These are phyloP conservation scores for Tapirus indicus DNA, from an alignment of 2,797 vertebrate genomes.

Conservation along the genomic window DNA sequence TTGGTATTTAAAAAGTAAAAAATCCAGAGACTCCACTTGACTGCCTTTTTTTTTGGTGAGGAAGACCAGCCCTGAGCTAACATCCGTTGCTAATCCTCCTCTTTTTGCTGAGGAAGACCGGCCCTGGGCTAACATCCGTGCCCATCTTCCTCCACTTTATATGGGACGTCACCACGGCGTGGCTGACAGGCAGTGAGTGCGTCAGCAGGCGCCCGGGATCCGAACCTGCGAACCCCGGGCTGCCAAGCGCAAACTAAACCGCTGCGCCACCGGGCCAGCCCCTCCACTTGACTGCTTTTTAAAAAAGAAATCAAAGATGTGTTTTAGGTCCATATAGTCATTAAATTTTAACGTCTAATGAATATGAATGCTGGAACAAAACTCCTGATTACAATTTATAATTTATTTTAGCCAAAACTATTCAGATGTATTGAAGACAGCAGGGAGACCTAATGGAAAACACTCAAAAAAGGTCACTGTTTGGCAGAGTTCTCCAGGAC, in stretches of 20 bases:
- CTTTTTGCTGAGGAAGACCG: no score
- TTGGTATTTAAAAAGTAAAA: constrained; percentile 71
- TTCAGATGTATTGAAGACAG: constrained; percentile 64
- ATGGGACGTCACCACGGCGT: no score
- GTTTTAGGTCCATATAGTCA: constrained; percentile 82
- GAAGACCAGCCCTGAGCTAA: no score
- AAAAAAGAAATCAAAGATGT: constrained; percentile 66
- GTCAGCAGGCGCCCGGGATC: no score
- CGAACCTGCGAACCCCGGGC: no score
- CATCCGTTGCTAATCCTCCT: no score
- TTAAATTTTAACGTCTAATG: constrained; percentile 91
- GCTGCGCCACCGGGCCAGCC: no score
- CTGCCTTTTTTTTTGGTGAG: constrained; percentile 1
- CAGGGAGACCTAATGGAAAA: constrained; percentile 69
- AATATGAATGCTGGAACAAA: constrained; percentile 88
- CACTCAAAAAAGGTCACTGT: constrained; percentile 67
- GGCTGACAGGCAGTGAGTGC: no score
- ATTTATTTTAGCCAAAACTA: constrained; percentile 87
- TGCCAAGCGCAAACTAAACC: no score
- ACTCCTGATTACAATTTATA: constrained; percentile 87
- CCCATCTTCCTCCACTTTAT: no score
- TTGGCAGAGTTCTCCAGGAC: constrained; percentile 31
- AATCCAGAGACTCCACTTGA: constrained; percentile 51
- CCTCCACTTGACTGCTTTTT: constrained; percentile 45
- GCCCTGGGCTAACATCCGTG: no score